phyloP scores from a whole-genome alignment of 2,113 vertebrate species.

The Indri indri region DNA sequence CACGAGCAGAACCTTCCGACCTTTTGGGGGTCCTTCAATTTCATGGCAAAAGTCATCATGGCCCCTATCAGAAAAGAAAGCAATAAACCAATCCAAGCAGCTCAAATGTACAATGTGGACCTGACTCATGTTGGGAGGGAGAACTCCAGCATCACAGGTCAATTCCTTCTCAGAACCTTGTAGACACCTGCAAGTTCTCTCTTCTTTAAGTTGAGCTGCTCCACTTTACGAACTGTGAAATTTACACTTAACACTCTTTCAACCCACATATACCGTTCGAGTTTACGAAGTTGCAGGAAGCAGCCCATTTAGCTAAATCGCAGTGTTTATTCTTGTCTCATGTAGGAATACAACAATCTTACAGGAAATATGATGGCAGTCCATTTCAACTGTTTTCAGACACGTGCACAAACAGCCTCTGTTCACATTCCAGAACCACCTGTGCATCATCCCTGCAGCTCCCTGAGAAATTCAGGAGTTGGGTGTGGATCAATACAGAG shows the following conservation, averaged over 20 bases:
- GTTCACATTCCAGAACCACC: background rate
- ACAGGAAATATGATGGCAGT: background rate
- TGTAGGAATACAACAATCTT: background rate
- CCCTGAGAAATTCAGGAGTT: background rate
- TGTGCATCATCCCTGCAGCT: background rate
- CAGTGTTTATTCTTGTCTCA: constrained; percentile 31
- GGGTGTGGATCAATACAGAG: background rate
- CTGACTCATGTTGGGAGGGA: background rate
- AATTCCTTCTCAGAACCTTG: background rate
- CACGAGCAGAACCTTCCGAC: background rate
- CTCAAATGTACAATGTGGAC: background rate
- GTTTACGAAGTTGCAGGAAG: background rate
- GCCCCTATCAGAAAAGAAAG: constrained; percentile 16
- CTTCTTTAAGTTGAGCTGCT: constrained; percentile 44
- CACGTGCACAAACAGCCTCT: background rate
- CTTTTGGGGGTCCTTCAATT: background rate
- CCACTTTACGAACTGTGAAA: constrained; percentile 59
- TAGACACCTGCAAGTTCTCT: background rate
- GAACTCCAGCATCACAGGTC: background rate
- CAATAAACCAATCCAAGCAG: constrained; percentile 41
- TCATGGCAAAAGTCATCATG: background rate
- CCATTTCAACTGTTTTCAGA: background rate
- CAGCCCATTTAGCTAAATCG: background rate
- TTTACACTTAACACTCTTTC: background rate
- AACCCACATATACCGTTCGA: background rate